Base-by-base conservation (phyloP, 2,888 invertebrate genomes). In the Perizoma flavofasciatum region DNA sequence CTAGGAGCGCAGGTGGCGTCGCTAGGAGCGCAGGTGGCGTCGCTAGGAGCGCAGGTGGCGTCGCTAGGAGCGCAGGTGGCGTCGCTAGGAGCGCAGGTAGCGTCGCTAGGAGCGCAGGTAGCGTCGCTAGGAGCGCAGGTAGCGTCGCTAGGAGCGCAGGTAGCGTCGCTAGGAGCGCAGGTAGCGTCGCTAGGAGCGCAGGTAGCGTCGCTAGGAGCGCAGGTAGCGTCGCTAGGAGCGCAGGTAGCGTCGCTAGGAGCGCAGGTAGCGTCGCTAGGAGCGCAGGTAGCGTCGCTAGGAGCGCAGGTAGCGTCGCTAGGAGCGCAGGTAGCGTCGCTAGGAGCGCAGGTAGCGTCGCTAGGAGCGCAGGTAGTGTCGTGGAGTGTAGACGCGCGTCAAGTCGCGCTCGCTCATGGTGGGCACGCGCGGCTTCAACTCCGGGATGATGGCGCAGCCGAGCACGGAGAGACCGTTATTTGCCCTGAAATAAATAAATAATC, bases 391-490 rank as follows among this genome's bases (percentile, higher is more conserved):
- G 71, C 81, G 85, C 55, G 93, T 93, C 41, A 93, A 84, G 79
- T 93, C 93, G 50, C 92, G 85, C 82, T 93, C 93, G 75, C 92
- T 93, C 92, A 93, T 93, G 61, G 93, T 93, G 67, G 92, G 93
- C 71, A 89, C 93, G 66, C 92, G 86, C 55, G 93, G 93, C 79
- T 93, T 93, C 69, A 86, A 82, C 80, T 93, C 93, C 4, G 93
- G 93, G 57, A 92, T 86, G 71, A 94, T 93, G 68, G 93, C 93
- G 73, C 89, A 88, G 49, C 94, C 94, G 71, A 90, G 83, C 67
- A 94, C 91, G 44, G 93, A 88, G 72, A 93, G 79, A 4, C 81
- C 87, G 66, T 85, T 78, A 86, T 75, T 82, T 69, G 73, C 71
- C 79, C 86, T 87, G 79, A 34, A 52, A 68, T 63, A 58, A 67